Conservation (phyloP, 1,140 invertebrate species). For the Polyergus mexicanus region DNA sequence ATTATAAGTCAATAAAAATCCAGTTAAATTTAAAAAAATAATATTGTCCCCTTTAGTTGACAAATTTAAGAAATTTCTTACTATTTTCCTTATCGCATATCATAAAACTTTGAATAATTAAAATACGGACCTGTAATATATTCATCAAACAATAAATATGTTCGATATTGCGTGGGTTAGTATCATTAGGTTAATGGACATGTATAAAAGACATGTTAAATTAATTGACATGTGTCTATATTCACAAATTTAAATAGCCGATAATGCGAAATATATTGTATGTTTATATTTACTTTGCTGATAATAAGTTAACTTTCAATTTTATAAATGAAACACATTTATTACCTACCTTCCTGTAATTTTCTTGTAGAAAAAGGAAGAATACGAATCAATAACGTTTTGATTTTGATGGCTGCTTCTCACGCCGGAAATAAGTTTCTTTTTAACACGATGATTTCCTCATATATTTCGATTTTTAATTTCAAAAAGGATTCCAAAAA, state of each 20-base stretch:
- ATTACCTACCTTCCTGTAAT: background rate
- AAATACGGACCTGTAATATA: background rate
- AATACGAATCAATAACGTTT: background rate
- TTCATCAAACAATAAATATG: background rate
- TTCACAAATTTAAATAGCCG: background rate
- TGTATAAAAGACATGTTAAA: too few species aligned
- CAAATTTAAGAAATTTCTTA: background rate
- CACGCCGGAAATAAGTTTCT: slow-evolving; percentile 5
- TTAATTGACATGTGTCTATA: background rate
- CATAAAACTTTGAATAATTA: background rate
- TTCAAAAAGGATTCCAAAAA: too few species aligned
- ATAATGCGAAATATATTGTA: background rate
- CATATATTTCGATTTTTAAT: background rate
- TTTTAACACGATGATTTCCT: background rate
- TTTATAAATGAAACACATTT: slow-evolving; percentile 8
- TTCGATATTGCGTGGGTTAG: background rate
- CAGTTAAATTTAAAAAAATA: background rate
- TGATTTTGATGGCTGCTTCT: background rate
- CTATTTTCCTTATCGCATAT: background rate
- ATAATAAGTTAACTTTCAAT: background rate
- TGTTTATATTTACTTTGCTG: background rate
- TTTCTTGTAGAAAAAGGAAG: background rate
- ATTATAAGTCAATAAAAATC: background rate
- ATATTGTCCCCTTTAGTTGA: background rate
- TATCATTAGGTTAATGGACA: background rate